Conservation (phyloP, 2,113 vertebrate genomes). For the Dromas ardeola region DNA sequence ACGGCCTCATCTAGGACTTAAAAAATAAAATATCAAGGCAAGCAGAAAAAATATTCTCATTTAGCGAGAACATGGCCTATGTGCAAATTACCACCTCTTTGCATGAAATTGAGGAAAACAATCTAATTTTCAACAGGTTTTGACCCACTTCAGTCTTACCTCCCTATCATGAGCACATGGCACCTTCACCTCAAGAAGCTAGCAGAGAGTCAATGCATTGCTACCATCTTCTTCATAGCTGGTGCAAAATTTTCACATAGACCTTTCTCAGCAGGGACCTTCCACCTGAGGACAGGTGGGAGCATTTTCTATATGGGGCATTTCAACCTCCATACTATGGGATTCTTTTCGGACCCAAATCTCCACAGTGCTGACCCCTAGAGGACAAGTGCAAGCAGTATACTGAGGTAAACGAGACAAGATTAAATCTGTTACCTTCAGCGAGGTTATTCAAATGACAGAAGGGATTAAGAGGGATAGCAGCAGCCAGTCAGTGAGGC, state of each 20-base stretch:
- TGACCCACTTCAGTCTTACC: background rate
- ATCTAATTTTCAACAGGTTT: background rate
- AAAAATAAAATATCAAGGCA: background rate
- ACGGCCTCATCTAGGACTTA: background rate
- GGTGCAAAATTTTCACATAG: background rate
- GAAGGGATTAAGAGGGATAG: slow-evolving; percentile 2
- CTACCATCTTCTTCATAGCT: background rate
- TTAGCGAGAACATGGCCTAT: background rate
- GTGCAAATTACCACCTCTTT: background rate
- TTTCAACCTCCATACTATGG: background rate
- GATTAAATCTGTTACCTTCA: background rate
- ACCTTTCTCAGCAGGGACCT: background rate
- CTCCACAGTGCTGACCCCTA: background rate
- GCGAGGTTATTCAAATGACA: slow-evolving; percentile 16
- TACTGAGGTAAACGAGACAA: background rate
- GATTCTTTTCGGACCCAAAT: background rate
- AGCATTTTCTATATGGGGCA: background rate
- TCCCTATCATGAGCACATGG: background rate
- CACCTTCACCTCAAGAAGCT: background rate
- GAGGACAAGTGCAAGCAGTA: background rate
- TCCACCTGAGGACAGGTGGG: background rate
- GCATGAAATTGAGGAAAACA: background rate
- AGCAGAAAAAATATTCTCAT: background rate
- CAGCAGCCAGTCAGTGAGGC: background rate
- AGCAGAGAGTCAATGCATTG: background rate